Percentiles rank a stretch among this genome's conserved stretches.
Evolutionary conservation across 2,797 vertebrate genomes (phyloP).

Genomic region (Cheirogaleus major): DNA sequence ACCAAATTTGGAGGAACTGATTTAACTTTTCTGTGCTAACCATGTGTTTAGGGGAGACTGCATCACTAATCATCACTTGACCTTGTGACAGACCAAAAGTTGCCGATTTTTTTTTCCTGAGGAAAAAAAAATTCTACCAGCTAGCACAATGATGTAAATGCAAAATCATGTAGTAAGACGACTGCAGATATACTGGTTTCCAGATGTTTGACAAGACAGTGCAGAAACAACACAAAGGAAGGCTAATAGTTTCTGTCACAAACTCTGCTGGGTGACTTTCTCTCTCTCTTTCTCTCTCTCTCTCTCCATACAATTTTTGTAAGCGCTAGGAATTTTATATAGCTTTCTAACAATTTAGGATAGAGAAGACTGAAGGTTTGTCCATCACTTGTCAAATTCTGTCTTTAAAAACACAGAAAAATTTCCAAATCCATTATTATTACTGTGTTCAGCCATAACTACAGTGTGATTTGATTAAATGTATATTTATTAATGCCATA

Average conservation of each 20-base stretch:
- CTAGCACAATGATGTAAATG: constrained; percentile 96
- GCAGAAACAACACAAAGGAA: constrained; percentile 84
- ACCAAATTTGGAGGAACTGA: constrained; percentile 95
- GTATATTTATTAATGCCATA: not conserved
- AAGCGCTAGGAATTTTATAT: constrained; percentile 85
- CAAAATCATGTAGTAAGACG: constrained; percentile 91
- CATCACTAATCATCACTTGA: constrained; percentile 97
- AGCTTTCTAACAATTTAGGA: constrained; percentile 89
- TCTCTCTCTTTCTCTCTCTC: not conserved
- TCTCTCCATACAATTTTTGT: constrained; percentile 71
- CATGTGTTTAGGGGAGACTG: constrained; percentile 95
- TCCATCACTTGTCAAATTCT: constrained; percentile 85
- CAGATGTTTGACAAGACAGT: constrained; percentile 94
- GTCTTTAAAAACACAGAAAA: constrained; percentile 83
- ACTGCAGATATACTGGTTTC: constrained; percentile 94
- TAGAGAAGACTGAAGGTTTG: constrained; percentile 82
- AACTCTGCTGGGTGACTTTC: constrained; percentile 89
- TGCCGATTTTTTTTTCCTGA: constrained; percentile 81
- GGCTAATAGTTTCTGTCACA: constrained; percentile 89
- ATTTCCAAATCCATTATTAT: constrained; percentile 83
- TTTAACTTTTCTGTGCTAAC: constrained; percentile 89
- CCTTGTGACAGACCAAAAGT: constrained; percentile 89
- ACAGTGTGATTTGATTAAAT: not conserved
- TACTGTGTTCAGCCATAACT: not conserved
- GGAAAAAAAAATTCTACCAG: constrained; percentile 85